Conservation (phyloP, 2,797 vertebrate species). For the Sebastiscus tertius region DNA sequence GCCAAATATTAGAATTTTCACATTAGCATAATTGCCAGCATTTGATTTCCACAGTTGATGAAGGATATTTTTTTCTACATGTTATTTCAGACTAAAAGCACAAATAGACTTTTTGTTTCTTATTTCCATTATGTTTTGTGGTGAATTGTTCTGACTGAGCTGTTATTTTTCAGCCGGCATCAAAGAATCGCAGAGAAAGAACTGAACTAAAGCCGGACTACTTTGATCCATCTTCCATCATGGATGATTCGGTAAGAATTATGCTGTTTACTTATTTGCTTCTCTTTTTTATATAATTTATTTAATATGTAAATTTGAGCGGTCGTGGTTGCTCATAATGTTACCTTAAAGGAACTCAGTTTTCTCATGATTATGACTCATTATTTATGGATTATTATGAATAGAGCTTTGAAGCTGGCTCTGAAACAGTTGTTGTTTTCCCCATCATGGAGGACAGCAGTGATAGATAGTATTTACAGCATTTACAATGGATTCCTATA, state of each 20-base stretch:
- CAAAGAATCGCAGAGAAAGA: slow-evolving; percentile 96
- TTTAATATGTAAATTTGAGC: not conserved
- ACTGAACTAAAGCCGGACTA: slow-evolving; percentile 96
- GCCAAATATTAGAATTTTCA: not conserved
- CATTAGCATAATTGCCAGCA: not conserved
- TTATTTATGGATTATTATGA: not conserved
- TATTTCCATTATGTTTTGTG: not conserved
- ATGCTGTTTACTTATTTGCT: not conserved
- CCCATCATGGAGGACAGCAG: not conserved
- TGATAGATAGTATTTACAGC: not conserved
- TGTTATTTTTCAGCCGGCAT: slow-evolving; percentile 87
- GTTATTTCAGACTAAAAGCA: not conserved
- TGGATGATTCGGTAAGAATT: slow-evolving; percentile 95
- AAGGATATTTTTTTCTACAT: not conserved
- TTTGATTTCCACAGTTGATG: not conserved
- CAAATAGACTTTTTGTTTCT: not conserved
- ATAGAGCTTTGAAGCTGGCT: not conserved
- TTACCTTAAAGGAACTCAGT: not conserved
- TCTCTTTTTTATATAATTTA: not conserved
- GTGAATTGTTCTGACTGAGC: slow-evolving; percentile 17
- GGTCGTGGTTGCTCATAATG: not conserved
- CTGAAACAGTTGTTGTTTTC: not conserved
- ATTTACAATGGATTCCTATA: not conserved
- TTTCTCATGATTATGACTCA: not conserved
- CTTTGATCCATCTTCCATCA: slow-evolving; percentile 98